phyloP scores from a whole-genome alignment of 1,140 invertebrate species.

The Linepithema humile region DNA sequence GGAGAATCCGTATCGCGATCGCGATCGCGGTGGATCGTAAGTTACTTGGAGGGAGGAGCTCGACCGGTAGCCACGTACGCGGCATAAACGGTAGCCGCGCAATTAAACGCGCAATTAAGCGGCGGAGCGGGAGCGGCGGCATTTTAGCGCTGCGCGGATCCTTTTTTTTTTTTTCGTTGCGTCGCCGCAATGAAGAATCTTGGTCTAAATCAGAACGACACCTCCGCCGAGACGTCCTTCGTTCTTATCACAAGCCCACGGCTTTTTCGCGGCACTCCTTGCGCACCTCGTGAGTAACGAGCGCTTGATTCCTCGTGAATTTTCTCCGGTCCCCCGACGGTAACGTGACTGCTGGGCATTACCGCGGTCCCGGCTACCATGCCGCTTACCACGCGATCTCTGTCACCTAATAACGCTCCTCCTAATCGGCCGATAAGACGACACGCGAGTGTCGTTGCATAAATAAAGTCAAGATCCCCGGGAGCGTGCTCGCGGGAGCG shows the following conservation, averaged over 20 bases:
- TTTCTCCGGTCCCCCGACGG: conserved; percentile 30
- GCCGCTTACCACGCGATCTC: conserved; percentile 73
- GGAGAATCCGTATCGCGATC: conserved; percentile 44
- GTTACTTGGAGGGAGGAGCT: conserved; percentile 40
- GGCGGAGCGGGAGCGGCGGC: neutral
- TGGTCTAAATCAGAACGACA: neutral
- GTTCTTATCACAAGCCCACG: neutral
- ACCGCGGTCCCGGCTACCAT: conserved; percentile 54
- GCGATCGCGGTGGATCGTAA: conserved; percentile 34
- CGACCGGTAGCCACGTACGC: conserved; percentile 36
- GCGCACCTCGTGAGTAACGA: conserved; percentile 24
- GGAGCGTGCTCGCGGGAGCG: neutral
- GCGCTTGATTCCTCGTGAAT: conserved; percentile 43
- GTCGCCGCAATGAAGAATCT: neutral
- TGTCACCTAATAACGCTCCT: conserved; percentile 78
- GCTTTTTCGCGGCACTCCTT: neutral
- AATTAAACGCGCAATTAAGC: conserved; percentile 56
- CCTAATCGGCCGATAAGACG: conserved; percentile 76
- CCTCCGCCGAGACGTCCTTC: neutral
- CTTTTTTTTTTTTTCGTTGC: neutral
- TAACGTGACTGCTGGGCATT: conserved; percentile 75
- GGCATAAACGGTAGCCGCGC: conserved; percentile 29
- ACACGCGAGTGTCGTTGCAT: conserved; percentile 74
- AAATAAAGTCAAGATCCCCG: conserved; percentile 68
- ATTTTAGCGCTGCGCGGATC: neutral